Conservation (phyloP, 2,888 invertebrate species). For the Autographa pulchrina region DNA sequence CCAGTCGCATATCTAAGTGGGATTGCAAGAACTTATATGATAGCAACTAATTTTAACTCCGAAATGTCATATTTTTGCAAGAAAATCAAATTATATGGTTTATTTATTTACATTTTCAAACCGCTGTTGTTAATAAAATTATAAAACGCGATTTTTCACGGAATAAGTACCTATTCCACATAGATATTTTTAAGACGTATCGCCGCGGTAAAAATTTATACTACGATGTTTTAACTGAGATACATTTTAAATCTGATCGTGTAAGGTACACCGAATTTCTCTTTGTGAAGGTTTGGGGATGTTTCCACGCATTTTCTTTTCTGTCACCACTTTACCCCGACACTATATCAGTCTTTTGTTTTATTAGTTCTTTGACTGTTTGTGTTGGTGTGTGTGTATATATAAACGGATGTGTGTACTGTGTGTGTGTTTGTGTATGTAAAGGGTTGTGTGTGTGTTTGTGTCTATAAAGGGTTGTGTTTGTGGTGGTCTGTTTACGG, state of each 20-base stretch:
- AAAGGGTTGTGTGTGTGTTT: constrained; percentile 1
- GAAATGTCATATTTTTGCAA: no score
- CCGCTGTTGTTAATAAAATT: no score
- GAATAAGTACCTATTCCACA: no score
- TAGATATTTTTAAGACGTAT: no score
- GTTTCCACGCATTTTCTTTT: background rate
- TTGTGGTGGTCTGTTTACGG: constrained; percentile 26
- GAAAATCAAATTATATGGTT: no score
- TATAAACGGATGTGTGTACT: background rate
- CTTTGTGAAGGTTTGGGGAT: background rate
- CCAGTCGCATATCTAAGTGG: no score
- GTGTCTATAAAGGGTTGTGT: background rate
- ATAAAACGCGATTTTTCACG: no score
- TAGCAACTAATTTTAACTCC: no score
- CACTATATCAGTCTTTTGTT: background rate
- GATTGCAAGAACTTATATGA: no score
- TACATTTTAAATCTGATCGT: background rate
- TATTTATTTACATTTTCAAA: no score
- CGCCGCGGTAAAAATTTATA: no score
- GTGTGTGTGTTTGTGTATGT: background rate
- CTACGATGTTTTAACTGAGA: no score
- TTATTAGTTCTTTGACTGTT: background rate
- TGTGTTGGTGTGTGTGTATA: background rate
- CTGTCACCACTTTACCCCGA: background rate
- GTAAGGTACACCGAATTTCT: background rate